phyloP scores from a whole-genome alignment of 2,113 vertebrate genomes.

The Megaptera novaeangliae region DNA sequence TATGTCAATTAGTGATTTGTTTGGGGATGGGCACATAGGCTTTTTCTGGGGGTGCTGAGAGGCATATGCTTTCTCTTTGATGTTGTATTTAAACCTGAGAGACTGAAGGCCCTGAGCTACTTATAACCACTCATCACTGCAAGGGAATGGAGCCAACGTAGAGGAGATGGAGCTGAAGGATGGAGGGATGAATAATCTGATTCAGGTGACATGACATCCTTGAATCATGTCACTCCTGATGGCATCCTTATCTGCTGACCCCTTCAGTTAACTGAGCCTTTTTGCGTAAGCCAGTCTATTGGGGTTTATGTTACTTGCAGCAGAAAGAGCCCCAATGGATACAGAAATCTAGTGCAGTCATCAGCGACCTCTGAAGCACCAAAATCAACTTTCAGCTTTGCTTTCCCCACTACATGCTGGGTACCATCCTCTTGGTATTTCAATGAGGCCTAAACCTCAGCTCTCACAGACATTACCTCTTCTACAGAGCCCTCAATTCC shows the following conservation, averaged over 20 bases:
- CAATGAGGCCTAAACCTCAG: neutral
- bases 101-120: accelerated
- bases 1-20: neutral
- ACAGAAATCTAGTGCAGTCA: accelerated
- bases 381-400: neutral
- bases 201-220: neutral
- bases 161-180: neutral
- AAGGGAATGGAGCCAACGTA: neutral
- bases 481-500: neutral
- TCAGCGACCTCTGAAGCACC: neutral
- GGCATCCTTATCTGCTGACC: neutral
- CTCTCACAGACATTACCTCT: accelerated
- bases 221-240: neutral
- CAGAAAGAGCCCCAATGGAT: neutral
- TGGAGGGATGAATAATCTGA: neutral
- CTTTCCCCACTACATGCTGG: neutral
- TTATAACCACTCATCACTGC: neutral
- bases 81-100: neutral
- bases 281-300: neutral
- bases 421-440: neutral
- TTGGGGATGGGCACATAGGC: neutral
- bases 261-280: neutral
- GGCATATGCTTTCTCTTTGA: neutral
- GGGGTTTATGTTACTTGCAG: neutral
- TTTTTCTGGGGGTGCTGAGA: neutral